Conservation (phyloP, 1,140 invertebrate species). For the Leptopilina boulardi region DNA sequence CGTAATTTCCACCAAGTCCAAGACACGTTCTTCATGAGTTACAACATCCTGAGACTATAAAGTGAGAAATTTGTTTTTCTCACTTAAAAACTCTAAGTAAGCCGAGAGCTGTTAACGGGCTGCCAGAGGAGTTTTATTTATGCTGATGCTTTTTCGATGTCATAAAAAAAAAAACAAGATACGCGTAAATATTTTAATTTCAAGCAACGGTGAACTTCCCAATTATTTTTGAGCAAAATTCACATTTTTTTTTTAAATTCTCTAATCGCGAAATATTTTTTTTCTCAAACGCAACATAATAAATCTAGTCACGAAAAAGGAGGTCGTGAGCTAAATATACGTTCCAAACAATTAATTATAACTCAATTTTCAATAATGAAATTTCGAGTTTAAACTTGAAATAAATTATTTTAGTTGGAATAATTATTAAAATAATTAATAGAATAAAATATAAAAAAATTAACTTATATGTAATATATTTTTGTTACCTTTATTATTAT, state of each 20-base stretch:
- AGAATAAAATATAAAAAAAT: too few relatives aligned
- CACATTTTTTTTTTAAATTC: background rate
- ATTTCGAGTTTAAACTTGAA: background rate
- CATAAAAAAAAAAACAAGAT: background rate
- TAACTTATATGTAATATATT: too few relatives aligned
- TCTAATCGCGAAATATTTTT: background rate
- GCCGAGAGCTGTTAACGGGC: background rate
- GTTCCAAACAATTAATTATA: background rate
- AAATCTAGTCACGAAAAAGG: background rate
- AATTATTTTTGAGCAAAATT: background rate
- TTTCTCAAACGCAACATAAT: background rate
- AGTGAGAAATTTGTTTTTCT: slow-evolving; percentile 24
- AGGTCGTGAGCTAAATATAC: background rate
- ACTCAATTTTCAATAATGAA: background rate
- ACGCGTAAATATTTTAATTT: background rate
- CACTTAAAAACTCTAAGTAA: slow-evolving; percentile 16
- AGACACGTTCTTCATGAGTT: slow-evolving; percentile 19
- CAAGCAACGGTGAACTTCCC: background rate
- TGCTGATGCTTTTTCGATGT: slow-evolving; percentile 4
- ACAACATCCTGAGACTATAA: slow-evolving; percentile 24
- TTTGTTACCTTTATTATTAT: too few relatives aligned
- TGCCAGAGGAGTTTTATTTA: slow-evolving; percentile 5
- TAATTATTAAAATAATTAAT: too few relatives aligned
- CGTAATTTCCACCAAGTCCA: slow-evolving; percentile 15
- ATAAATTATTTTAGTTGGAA: too few relatives aligned